Conservation (phyloP, 2,797 vertebrate species). For the Serranus cabrilla region DNA sequence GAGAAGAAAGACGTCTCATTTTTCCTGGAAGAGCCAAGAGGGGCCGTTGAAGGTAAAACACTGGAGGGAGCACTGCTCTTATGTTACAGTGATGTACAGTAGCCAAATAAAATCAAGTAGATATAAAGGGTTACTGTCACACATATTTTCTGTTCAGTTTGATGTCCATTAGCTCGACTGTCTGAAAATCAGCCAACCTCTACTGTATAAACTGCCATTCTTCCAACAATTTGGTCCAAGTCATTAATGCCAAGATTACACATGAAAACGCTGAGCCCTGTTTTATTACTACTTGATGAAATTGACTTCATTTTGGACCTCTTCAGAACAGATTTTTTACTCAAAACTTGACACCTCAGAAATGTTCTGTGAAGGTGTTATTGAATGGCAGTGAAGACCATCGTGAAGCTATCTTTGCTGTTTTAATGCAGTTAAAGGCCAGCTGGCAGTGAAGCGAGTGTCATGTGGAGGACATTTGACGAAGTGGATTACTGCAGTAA, state of each 20-base stretch:
- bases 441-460: conserved; percentile 17
- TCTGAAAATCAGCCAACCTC: conserved; percentile 18
- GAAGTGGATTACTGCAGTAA: conserved; percentile 44
- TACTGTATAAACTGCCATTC: conserved; percentile 10
- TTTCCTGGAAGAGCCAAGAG: conserved; percentile 79
- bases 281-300: conserved; percentile 46
- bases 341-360: conserved; percentile 34
- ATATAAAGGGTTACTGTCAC: neutral
- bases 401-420: conserved; percentile 25
- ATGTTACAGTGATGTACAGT: neutral
- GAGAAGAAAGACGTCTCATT: conserved; percentile 85
- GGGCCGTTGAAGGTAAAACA: conserved; percentile 73
- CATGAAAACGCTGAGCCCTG: conserved; percentile 32
- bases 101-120: conserved; percentile 5
- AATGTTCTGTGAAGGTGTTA: conserved; percentile 19
- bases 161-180: neutral
- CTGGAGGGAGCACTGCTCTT: neutral
- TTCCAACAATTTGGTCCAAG: conserved; percentile 25
- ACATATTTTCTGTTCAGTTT: conserved; percentile 4
- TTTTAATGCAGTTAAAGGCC: conserved; percentile 20
- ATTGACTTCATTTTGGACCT: conserved; percentile 41
- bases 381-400: conserved; percentile 5
- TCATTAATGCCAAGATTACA: conserved; percentile 28
- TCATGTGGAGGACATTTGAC: conserved; percentile 46
- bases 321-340: conserved; percentile 23